Base-by-base conservation (phyloP, 2,888 invertebrate species). In the Deroplatys truncata region DNA sequence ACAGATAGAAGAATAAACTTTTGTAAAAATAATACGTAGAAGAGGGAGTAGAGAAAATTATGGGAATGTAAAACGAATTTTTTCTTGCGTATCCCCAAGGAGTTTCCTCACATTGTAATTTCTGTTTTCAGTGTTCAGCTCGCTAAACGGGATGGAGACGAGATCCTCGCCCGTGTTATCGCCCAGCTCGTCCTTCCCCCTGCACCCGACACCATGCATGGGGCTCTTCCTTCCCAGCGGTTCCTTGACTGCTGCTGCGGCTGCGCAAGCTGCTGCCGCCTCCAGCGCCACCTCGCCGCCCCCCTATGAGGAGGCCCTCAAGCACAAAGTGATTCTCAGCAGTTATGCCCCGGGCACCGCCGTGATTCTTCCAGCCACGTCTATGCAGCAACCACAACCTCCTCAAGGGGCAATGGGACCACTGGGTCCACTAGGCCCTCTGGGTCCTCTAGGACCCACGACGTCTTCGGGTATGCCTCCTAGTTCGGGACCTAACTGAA, bases 321-420 rank as follows among this genome's bases (percentile, higher is more conserved):
- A 92, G 85, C 92, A 92, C 91, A 92, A 92, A 90, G 92, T 92
- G 29, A 91, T 92, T 85, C 91, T 92, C 88, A 92, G 92, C 91
- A 92, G 92, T 89, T 92, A 92, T 90, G 91, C 91, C 9, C 84
- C 85, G 28, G 90, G 85, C 28, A 87, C 90, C n/a, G 84, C 89
- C 15, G 89, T 87, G 16, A 91, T 88, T 89, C 91, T 85, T 87
- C 89, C 88, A 10, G 89, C 90, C 31, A 56, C 88, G 20, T 86
- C 56, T 29, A 20, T 28, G 31, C 84, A 87, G 0, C 90, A 28
- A 10, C 28, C 72, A 9, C 84, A 56, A 84, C 85, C 49, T 20
- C 43, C 84, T 25, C 84, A 35, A 16, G 83, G 43, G n/a, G 31
- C 82, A 4, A 15, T 20, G 9, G 31, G 28, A 87, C 86, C 13